These are phyloP conservation scores for Chaetorhynchus papuensis DNA, from an alignment of 2,113 vertebrate genomes.

Conservation along the genomic window DNA sequence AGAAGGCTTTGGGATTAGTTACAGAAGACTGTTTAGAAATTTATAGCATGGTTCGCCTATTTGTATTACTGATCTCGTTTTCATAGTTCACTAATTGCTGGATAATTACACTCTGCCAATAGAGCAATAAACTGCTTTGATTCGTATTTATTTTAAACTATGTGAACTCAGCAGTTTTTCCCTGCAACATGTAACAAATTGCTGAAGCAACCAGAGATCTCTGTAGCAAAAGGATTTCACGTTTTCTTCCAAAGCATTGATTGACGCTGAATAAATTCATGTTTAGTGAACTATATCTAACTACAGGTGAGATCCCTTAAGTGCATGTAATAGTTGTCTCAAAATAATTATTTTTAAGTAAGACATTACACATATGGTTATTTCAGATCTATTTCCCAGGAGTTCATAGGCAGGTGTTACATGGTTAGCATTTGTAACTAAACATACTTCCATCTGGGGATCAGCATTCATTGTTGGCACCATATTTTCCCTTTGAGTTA, in stretches of 20 bases:
- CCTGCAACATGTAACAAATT: background rate
- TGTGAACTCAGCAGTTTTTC: background rate
- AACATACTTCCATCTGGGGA: background rate
- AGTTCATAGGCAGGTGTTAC: background rate
- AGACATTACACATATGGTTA: background rate
- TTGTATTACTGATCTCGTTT: background rate
- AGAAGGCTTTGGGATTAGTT: background rate
- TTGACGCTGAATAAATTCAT: background rate
- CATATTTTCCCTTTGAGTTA: background rate
- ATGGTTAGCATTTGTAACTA: background rate
- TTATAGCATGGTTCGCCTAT: background rate
- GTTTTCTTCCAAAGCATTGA: background rate
- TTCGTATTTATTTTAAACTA: background rate
- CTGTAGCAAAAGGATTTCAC: background rate
- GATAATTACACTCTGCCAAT: background rate
- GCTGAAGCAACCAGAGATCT: background rate
- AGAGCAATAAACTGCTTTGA: background rate
- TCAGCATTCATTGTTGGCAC: background rate
- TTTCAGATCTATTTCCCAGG: background rate
- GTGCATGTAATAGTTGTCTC: background rate
- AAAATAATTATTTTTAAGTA: background rate
- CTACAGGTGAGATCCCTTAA: background rate
- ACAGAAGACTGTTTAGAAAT: background rate
- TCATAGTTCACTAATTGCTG: background rate
- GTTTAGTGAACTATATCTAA: background rate